Evolutionary conservation across 2,797 vertebrate species (phyloP), one percentile per base, ranked within the genome.

Genomic region (Phrynocephalus vlangalii): DNA sequence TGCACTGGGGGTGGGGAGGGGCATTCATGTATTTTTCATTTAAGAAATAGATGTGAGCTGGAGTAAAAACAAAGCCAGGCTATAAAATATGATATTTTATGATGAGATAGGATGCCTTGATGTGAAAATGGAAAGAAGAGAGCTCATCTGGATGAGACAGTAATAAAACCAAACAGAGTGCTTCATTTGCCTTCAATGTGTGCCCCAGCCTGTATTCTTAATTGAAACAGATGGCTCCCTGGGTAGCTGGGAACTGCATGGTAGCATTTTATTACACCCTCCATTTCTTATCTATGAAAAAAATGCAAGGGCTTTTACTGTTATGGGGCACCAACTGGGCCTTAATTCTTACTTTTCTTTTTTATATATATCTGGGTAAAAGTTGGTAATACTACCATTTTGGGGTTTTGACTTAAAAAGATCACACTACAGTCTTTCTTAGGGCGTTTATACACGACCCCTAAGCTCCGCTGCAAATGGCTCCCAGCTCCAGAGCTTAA

Each of bases 201-300:
- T 87, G 94, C 92, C 88, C 88, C 90, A 89, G 87, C 86, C 90
- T 91, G 86, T 80, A 86, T 89, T 93, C 88, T 84, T 95, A 94
- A 94, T 94, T 94, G 94, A 96, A 94, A 94, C 89, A 89, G 93
- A 94, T 92, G 86, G 81, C 79, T 95, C 93, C 94, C 93, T 0
- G 77, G 91, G 89, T 92, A 78, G 86, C 0, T 66, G 60, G 70
- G 90, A 90, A 81, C 91, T 82, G 66, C 88, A 89, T 88, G 89
- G 90, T 83, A 94, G 90, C 88, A 82, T 90, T 94, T 95, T 90
- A 91, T 86, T 91, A 89, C 84, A 85, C 90, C 86, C 3, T 3
- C 86, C 90, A 66, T 93, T 93, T 92, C 93, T 94, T 90, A 91
- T 88, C 89, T 87, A 82, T 82, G 2, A 93, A 92, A 91, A 44